Conservation (phyloP, 2,888 invertebrate species). For the Phalera bucephala region DNA sequence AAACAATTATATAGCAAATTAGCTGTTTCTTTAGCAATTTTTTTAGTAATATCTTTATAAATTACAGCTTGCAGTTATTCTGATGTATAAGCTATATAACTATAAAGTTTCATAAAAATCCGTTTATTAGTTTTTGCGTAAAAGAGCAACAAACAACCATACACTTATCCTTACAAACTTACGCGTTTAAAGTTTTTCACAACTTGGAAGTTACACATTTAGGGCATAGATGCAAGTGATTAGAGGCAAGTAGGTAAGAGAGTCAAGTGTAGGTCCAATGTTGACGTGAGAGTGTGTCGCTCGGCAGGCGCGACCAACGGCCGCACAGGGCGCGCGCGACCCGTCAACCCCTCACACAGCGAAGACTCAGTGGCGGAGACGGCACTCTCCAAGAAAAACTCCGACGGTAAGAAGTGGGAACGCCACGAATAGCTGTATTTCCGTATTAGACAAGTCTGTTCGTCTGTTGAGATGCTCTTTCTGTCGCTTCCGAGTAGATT, state of each 20-base stretch:
- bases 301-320: slow-evolving; percentile 76
- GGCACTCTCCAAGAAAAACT: slow-evolving; percentile 91
- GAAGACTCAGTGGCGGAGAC: slow-evolving; percentile 93
- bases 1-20: too few relatives aligned
- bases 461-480: slow-evolving; percentile 59
- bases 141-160: too few relatives aligned
- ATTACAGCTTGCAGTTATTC: too few relatives aligned
- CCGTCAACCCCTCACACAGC: slow-evolving; percentile 87
- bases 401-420: slow-evolving; percentile 88
- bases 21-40: too few relatives aligned
- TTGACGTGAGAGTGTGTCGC: slow-evolving; percentile 74
- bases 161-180: too few relatives aligned
- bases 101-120: too few relatives aligned
- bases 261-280: slow-evolving; percentile 40
- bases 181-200: too few relatives aligned
- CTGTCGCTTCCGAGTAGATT: slow-evolving; percentile 63
- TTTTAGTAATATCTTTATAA: too few relatives aligned
- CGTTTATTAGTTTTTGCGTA: too few relatives aligned
- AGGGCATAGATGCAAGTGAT: background rate
- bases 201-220: too few relatives aligned
- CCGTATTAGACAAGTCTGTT: slow-evolving; percentile 51
- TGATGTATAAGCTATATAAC: too few relatives aligned
- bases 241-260: slow-evolving; percentile 12
- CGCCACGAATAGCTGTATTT: slow-evolving; percentile 45
- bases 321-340: slow-evolving; percentile 65